Evolutionary conservation across 2,113 vertebrate species (phyloP), one percentile per base, ranked within the genome.

Genomic region (Alethe diademata): DNA sequence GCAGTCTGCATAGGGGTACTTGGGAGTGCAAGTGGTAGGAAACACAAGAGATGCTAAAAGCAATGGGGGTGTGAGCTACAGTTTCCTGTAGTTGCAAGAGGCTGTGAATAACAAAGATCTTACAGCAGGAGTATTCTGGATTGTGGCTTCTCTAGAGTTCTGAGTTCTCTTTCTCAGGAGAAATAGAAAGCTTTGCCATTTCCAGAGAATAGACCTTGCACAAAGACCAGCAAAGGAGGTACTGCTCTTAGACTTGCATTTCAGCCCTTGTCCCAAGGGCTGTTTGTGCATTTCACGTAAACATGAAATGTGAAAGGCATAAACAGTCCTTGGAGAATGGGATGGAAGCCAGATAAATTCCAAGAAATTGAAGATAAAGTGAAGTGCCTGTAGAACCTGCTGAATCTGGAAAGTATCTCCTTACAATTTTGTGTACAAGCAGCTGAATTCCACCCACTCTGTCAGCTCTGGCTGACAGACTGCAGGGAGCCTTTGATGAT

Each of bases 321-420:
- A 93, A 92, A 86, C 75, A 93, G 75, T 74, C 88, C 91, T 93
- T 97, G 91, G 64, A 80, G 72, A 67, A 58, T 33, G 40, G 78
- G 50, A 33, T 45, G 22, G 29, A 71, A 91, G 79, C 47, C 67
- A 88, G 67, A 93, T 29, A 62, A 42, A 80, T 86, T 83, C 56
- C 35, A 25, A 56, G 64, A 51, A 54, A 50, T 5, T 35, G 29
- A 35, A 85, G 69, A 78, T 42, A 47, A 88, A 70, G 12, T 79
- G 19, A 65, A 69, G 38, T 66, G 66, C 60, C 13, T 54, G 50
- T 73, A 80, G 42, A 73, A 88, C 28, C 53, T 78, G 23, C 33
- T 86, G 43, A 61, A 71, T 78, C 25, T 50, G 20, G 26, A 74
- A 61, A 70, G 12, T 23, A 54, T 45, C 36, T 56, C 11, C 42